Conservation (phyloP, 2,888 invertebrate species). For the Scaptomyza polygonia region DNA sequence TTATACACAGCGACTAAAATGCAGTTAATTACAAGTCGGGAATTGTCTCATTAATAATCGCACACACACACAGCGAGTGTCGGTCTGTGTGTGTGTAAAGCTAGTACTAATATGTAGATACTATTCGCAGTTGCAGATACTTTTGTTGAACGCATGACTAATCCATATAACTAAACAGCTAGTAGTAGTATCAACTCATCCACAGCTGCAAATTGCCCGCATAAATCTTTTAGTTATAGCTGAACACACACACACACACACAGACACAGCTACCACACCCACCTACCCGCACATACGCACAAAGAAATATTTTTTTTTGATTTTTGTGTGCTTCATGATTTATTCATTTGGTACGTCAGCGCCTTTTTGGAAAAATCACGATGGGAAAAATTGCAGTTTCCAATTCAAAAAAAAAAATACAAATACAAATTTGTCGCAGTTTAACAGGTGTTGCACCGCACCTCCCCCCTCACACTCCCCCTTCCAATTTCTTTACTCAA, state of each 20-base stretch:
- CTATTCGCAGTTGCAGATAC: slow-evolving; percentile 15
- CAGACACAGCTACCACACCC: slow-evolving; percentile 9
- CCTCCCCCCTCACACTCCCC: neutral
- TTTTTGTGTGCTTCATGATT: slow-evolving; percentile 49
- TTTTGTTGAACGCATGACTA: slow-evolving; percentile 46
- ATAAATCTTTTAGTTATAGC: slow-evolving; percentile 71
- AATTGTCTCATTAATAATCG: slow-evolving; percentile 72
- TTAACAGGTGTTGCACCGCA: slow-evolving; percentile 22
- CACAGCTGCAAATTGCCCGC: slow-evolving; percentile 59
- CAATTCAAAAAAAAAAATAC: neutral
- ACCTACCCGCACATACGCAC: slow-evolving; percentile 1
- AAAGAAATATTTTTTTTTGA: slow-evolving; percentile 22
- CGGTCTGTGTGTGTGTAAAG: neutral
- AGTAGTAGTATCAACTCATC: slow-evolving; percentile 17
- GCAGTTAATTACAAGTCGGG: slow-evolving; percentile 71
- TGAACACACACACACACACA: slow-evolving; percentile 16
- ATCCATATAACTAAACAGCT: slow-evolving; percentile 46
- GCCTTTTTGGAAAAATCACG: slow-evolving; percentile 35
- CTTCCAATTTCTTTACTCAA: slow-evolving; percentile 3
- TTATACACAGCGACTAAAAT: slow-evolving; percentile 54
- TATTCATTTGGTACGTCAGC: slow-evolving; percentile 64
- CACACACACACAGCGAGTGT: slow-evolving; percentile 30
- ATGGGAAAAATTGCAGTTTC: slow-evolving; percentile 12
- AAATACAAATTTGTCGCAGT: slow-evolving; percentile 44
- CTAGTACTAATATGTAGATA: slow-evolving; percentile 2